These are phyloP conservation scores for Kradibia gibbosae DNA, from an alignment of 1,140 invertebrate species.

Conservation along the genomic window DNA sequence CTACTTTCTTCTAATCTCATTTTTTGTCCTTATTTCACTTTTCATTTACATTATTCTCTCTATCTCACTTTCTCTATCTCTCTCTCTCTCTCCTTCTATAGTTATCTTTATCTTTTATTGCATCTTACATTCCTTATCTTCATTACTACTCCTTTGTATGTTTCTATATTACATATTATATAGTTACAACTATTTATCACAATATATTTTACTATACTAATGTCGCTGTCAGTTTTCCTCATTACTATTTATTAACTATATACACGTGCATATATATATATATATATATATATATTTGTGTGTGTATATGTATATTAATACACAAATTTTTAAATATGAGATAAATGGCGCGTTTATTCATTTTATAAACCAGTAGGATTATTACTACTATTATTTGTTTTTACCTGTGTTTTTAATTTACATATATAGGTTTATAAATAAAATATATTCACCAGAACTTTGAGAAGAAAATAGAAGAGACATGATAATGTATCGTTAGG, in stretches of 20 bases:
- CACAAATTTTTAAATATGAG: constrained; percentile 21
- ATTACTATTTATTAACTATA: too few species aligned
- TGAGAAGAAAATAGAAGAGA: not conserved
- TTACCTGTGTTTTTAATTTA: not conserved
- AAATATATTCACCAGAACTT: constrained; percentile 17
- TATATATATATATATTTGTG: too few species aligned
- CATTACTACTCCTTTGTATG: too few species aligned
- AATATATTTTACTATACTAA: too few species aligned
- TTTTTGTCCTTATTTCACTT: constrained; percentile 46
- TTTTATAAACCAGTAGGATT: not conserved
- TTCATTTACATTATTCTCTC: constrained; percentile 8
- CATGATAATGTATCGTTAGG: constrained; percentile 24
- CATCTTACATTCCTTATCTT: too few species aligned
- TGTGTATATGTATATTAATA: too few species aligned
- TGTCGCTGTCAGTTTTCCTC: too few species aligned
- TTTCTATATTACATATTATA: too few species aligned
- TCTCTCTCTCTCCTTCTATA: not conserved
- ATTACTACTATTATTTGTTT: not conserved
- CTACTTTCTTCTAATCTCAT: constrained; percentile 31
- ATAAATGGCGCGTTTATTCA: constrained; percentile 5
- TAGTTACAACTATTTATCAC: too few species aligned
- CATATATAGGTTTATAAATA: constrained; percentile 9
- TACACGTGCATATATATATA: too few species aligned
- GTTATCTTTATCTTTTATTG: too few species aligned
- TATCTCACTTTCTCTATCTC: not conserved